Evolutionary conservation across 2,888 invertebrate genomes (phyloP).

Genomic region (Mycogona germanica): DNA sequence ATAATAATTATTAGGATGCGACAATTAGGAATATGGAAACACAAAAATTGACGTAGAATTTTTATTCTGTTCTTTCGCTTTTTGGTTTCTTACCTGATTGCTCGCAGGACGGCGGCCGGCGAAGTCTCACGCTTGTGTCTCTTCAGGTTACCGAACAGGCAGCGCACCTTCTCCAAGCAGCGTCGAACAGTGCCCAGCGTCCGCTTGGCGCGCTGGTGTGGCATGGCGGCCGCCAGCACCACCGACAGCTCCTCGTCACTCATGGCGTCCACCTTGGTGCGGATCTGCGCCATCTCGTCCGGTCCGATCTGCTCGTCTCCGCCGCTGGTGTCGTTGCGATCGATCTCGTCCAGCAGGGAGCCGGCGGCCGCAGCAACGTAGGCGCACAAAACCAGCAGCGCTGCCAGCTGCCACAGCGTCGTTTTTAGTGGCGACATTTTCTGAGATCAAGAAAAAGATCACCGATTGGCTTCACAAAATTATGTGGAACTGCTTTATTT

Average conservation of each 20-base stretch:
- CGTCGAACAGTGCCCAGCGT: constrained; percentile 13
- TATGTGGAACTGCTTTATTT: too few relatives aligned
- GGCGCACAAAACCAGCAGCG: too few relatives aligned
- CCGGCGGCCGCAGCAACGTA: too few relatives aligned
- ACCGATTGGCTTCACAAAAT: too few relatives aligned
- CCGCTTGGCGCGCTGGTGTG: constrained; percentile 10
- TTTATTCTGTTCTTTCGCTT: too few relatives aligned
- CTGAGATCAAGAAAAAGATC: too few relatives aligned
- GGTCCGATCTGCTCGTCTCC: constrained; percentile 4
- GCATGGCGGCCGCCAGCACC: constrained; percentile 13
- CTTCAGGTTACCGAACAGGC: constrained; percentile 6
- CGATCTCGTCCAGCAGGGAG: too few relatives aligned
- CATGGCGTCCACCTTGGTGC: constrained; percentile 11
- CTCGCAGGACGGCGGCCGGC: constrained; percentile 9
- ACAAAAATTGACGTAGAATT: too few relatives aligned
- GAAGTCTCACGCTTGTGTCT: constrained; percentile 10
- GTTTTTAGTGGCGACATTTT: too few relatives aligned
- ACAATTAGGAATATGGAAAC: neutral
- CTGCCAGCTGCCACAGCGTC: too few relatives aligned
- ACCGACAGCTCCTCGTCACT: constrained; percentile 14
- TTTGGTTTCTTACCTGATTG: constrained; percentile 16
- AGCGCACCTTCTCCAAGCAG: constrained; percentile 14
- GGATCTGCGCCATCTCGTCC: constrained; percentile 9
- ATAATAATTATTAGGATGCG: neutral
- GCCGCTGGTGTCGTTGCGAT: neutral